phyloP scores from a whole-genome alignment of 1,140 invertebrate species.

The Heliconius nattereri region DNA sequence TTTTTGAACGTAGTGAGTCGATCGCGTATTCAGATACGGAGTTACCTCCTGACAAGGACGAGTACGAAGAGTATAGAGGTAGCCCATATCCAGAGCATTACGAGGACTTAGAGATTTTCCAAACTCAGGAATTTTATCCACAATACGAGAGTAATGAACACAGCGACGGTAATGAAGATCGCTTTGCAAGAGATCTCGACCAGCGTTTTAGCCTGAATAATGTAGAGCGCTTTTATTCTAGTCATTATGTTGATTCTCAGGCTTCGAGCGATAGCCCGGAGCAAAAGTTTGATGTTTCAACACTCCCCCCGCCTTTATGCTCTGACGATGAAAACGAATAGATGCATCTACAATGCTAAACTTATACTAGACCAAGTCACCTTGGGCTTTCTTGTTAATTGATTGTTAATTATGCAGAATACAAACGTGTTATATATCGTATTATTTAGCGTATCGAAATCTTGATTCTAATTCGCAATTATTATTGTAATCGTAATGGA shows the following conservation, averaged over 20 bases:
- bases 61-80: constrained; percentile 71
- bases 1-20: constrained; percentile 73
- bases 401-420: constrained; percentile 49
- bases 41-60: constrained; percentile 70
- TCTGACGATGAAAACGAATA: constrained; percentile 84
- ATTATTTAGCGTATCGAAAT: constrained; percentile 58
- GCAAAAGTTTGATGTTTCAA: constrained; percentile 86
- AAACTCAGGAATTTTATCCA: constrained; percentile 79
- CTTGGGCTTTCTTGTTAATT: constrained; percentile 47
- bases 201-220: constrained; percentile 75
- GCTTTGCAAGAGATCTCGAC: constrained; percentile 66
- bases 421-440: constrained; percentile 49
- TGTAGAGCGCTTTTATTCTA: constrained; percentile 76
- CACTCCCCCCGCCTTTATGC: constrained; percentile 84
- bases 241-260: constrained; percentile 76
- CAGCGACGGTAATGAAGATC: constrained; percentile 53
- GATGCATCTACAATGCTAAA: constrained; percentile 29
- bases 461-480: constrained; percentile 65
- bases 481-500: constrained; percentile 65
- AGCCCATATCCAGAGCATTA: constrained; percentile 77
- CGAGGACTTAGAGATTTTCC: constrained; percentile 75
- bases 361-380: constrained; percentile 31
- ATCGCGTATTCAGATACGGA: constrained; percentile 76
- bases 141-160: constrained; percentile 69
- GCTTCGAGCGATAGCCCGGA: constrained; percentile 82